Percentiles rank a stretch among this genome's conserved stretches.
Evolutionary conservation across 2,113 vertebrate species (phyloP).

Genomic region (Neogale vison): DNA sequence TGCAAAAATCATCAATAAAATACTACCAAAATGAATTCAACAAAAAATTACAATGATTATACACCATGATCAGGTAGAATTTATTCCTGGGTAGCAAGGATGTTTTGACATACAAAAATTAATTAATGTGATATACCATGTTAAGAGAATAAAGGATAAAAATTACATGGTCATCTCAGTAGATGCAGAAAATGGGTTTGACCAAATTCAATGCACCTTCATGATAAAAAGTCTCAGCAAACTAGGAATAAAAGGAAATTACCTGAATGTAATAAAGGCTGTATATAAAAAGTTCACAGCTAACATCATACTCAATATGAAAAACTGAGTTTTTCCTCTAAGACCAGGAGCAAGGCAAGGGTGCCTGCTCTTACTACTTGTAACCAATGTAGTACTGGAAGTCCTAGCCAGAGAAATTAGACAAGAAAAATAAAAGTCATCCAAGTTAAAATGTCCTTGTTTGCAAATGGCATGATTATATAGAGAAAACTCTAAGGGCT

Average conservation of each 20-base stretch:
- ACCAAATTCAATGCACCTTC: background rate
- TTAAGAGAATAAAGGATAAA: background rate
- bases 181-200: background rate
- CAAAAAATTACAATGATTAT: background rate
- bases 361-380: background rate
- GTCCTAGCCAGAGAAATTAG: background rate
- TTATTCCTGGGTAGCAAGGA: background rate
- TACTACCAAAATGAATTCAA: background rate
- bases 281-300: background rate
- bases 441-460: background rate
- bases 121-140: background rate
- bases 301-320: background rate
- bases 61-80: background rate
- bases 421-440: background rate
- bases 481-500: background rate
- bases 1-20: background rate
- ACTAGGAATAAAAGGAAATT: background rate
- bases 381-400: background rate
- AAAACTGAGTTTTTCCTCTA: background rate
- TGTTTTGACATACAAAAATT: background rate
- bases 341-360: background rate
- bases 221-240: background rate
- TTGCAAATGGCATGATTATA: background rate
- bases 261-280: background rate
- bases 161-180: background rate